phyloP scores from a whole-genome alignment of 2,888 invertebrate genomes.

The Andrena chrysosceles region DNA sequence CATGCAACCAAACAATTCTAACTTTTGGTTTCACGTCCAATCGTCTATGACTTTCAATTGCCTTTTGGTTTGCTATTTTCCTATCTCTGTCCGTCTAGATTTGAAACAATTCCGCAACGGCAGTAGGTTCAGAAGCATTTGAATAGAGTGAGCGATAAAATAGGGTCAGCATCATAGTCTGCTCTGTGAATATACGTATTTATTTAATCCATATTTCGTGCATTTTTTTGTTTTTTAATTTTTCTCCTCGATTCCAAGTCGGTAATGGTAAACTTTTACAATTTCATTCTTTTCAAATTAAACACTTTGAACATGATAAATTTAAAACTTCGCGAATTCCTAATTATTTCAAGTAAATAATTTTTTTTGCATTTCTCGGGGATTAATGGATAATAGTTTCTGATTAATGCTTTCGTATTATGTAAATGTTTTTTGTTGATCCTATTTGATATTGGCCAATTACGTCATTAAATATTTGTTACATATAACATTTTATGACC shows the following conservation, averaged over 20 bases:
- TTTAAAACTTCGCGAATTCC: too few relatives aligned
- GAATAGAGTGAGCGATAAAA: constrained; percentile 56
- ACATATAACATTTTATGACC: background rate
- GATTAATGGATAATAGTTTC: background rate
- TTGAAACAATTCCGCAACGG: constrained; percentile 48
- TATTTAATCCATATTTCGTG: background rate
- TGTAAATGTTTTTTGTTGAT: background rate
- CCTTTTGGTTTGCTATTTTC: constrained; percentile 60
- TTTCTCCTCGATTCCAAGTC: too few relatives aligned
- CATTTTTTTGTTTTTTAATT: background rate
- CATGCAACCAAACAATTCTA: constrained; percentile 20
- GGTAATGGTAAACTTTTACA: too few relatives aligned
- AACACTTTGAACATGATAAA: too few relatives aligned
- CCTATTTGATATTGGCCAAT: too few relatives aligned
- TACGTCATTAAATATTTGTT: background rate
- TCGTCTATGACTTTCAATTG: constrained; percentile 55
- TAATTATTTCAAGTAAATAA: background rate
- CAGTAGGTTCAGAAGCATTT: constrained; percentile 41
- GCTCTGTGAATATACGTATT: background rate
- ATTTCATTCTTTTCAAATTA: too few relatives aligned
- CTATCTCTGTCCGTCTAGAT: constrained; percentile 52
- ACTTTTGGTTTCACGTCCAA: constrained; percentile 59
- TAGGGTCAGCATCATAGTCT: constrained; percentile 46
- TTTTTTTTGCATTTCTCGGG: background rate
- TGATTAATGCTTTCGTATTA: background rate